Base-by-base conservation (phyloP, 1,140 invertebrate species). In the Heliconius nattereri region DNA sequence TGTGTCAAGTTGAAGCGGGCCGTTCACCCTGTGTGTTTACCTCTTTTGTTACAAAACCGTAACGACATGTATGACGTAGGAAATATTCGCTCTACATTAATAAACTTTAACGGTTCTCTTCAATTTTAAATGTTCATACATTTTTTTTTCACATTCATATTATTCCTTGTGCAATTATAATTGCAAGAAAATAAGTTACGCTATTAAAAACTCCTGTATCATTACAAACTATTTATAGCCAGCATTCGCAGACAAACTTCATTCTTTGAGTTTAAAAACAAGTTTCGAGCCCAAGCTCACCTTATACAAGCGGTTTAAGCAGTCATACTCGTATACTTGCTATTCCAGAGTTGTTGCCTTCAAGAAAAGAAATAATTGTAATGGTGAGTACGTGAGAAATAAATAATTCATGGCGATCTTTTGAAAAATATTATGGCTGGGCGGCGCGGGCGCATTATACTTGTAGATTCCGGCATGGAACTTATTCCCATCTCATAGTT, bases 341-440 rank as follows among this genome's bases (percentile, higher is more conserved):
- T 91, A 94, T 92, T 91, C 92, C 90, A 85, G 81, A 90, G 84
- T 88, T 83, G 86, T 91, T 91, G 84, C 85, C 87, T 86, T 85
- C 85, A 82, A 89, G 89, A 93, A 92, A 92, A 93, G 89, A 90
- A 93, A 91, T 92, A 92, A 92, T 93, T 91, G 89, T 92, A 92
- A 93, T 91, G 90, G 88, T 90, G 91, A 90, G 90, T 91, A 91
- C 87, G 87, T 86, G 86, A 87, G 88, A 78, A 87, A 92, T 94
- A 92, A 91, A 94, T 94, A 92, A 94, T 94, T 92, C 90, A 94
- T 92, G 84, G 88, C 86, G 84, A 92, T 92, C 87, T 92, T 91
- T 92, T 92, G 86, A 91, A 92, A 92, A 94, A 91, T 92, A 93
- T 89, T 87, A 91, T 89, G 89, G 89, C 85, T 85, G 87, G 81